Percentiles rank a stretch among this genome's conserved stretches.
Conservation (phyloP, 1,140 invertebrate genomes). For the Conus ventricosus region DNA sequence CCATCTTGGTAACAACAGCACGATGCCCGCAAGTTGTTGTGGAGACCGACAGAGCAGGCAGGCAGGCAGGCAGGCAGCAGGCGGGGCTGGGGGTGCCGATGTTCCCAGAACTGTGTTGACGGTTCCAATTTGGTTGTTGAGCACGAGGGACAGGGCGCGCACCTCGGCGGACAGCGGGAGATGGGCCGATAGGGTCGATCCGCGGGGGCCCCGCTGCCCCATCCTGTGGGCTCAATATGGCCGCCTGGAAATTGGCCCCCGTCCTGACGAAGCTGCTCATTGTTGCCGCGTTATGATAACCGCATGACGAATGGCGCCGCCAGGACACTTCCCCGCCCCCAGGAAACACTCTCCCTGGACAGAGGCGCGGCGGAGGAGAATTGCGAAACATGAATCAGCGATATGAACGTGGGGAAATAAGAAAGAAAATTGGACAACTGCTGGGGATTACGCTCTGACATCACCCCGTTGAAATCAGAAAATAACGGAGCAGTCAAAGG, state of each 20-base stretch:
- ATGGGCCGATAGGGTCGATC: conserved; percentile 9
- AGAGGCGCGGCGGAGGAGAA: background rate
- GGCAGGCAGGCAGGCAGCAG: no score
- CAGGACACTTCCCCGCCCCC: background rate
- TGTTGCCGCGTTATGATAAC: conserved; percentile 13
- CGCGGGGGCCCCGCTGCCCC: background rate
- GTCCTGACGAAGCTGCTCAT: background rate
- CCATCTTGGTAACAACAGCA: no score
- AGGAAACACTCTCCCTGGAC: background rate
- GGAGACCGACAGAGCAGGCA: no score
- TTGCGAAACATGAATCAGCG: conserved; percentile 13
- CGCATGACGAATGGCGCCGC: background rate
- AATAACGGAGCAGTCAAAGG: background rate
- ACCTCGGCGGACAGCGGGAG: background rate
- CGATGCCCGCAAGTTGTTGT: no score
- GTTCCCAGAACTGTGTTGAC: conserved; percentile 26
- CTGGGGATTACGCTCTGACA: background rate
- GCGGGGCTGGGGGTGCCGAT: background rate
- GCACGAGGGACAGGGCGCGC: conserved; percentile 16
- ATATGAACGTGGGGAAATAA: background rate
- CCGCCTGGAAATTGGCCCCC: conserved; percentile 3
- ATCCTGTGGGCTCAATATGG: background rate
- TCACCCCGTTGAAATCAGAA: background rate
- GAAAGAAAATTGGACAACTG: conserved; percentile 12
- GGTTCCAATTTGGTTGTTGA: conserved; percentile 30